Evolutionary conservation across 2,797 vertebrate species (phyloP), one percentile per base, ranked within the genome.

Genomic region (Natrix natrix): DNA sequence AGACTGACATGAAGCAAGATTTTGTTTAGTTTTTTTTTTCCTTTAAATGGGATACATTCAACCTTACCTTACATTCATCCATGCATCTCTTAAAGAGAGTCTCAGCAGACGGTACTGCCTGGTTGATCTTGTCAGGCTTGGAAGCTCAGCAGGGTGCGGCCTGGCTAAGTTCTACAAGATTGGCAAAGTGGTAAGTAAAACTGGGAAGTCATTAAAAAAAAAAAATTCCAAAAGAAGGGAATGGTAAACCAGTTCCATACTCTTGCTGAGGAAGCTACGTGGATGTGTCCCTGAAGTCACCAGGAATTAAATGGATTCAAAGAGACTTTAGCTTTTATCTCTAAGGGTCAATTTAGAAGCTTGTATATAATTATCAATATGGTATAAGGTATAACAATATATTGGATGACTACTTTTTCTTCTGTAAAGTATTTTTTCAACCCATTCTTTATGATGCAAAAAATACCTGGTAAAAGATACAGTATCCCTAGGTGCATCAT

Each of bases 361-460:
- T 96, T 98, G 97, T 98, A 97, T 97, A 97, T 98, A 98, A 96
- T 97, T 97, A 97, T 97, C 97, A 97, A 97, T 98, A 98, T 97
- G 96, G 94, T 97, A 96, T 97, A 97, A 97, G 96, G 96, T 97
- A 97, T 97, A 97, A 96, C 97, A 97, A 95, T 97, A 94, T 97
- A 97, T 97, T 96, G 97, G 97, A 97, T 96, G 96, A 96, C 97
- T 97, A 96, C 96, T 94, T 96, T 97, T 96, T 95, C 94, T 97
- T 97, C 96, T 98, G 95, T 98, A 97, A 97, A 97, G 94, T 96
- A 95, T 97, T 97, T 97, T 97, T 97, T 97, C 96, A 96, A 98
- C 94, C 94, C 97, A 94, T 97, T 96, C 96, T 97, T 97, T 97
- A 94, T 96, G 97, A 97, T 94, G 96, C 96, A 96, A 97, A 96